A percentile compares a stretch with the other conserved stretches of the same genome.
Conservation (phyloP, 1,140 invertebrate genomes). For the Littorina saxatilis region DNA sequence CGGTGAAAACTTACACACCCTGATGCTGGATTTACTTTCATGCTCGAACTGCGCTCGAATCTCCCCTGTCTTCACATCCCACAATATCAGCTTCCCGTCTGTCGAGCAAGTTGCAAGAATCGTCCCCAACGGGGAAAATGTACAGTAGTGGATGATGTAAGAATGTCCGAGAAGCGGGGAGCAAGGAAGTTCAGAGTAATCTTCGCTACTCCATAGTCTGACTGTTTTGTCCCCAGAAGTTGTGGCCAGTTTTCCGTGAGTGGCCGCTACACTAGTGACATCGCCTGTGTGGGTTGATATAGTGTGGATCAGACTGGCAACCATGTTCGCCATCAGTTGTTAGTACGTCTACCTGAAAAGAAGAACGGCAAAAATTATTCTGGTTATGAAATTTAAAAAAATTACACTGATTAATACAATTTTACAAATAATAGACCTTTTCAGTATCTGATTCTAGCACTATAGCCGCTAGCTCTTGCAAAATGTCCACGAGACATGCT, state of each 20-base stretch:
- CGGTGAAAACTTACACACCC: conserved; percentile 83
- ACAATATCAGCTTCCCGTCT: conserved; percentile 84
- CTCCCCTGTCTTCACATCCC: conserved; percentile 82
- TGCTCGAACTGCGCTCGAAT: conserved; percentile 82
- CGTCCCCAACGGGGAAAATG: conserved; percentile 84
- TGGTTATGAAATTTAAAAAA: too few species aligned
- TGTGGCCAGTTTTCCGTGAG: conserved; percentile 67
- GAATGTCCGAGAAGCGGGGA: conserved; percentile 75
- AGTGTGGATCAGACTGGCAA: conserved; percentile 66
- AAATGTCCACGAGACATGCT: too few species aligned
- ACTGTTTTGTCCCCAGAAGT: conserved; percentile 76
- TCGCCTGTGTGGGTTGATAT: conserved; percentile 80
- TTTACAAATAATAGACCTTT: too few species aligned
- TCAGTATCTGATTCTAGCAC: too few species aligned
- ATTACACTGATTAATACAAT: too few species aligned
- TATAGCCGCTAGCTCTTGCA: too few species aligned
- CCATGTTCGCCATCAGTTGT: conserved; percentile 43
- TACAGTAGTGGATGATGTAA: conserved; percentile 76
- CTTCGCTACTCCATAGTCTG: conserved; percentile 70
- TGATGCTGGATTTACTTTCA: conserved; percentile 81
- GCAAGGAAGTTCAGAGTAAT: conserved; percentile 66
- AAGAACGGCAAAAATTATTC: too few species aligned
- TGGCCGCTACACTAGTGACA: conserved; percentile 78
- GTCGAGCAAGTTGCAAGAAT: conserved; percentile 84
- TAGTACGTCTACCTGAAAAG: too few species aligned